Base-by-base conservation (phyloP, 1,140 invertebrate genomes). In the Zophobas morio region DNA sequence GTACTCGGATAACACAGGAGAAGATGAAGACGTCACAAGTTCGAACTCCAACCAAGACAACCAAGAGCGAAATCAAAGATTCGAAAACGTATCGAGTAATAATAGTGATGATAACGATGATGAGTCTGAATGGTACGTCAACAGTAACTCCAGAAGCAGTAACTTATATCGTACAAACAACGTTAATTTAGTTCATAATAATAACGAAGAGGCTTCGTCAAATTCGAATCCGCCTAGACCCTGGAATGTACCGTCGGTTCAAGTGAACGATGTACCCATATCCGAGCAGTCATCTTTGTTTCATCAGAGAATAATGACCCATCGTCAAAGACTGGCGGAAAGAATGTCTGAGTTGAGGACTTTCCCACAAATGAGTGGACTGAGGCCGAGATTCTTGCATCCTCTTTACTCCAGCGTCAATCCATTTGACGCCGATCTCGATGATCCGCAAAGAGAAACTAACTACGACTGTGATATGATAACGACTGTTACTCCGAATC, bases 181-280 rank as follows among this genome's bases (percentile, higher is more conserved):
- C 60, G 78, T 80, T 1, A 83, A 81, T 56, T 56, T 79, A 34
- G 37, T 78, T 1, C 39, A 60, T 0, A 72, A 1, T 42, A 56
- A 56, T 33, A 78, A 80, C 63, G 71, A 71, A 34, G 74, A 80
- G 8, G 74, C 76, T 2, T 51, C 46, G 8, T 37, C 6, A 20
- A 20, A 20, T 66, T 70, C 36, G 47, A 76, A 54, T 32, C 36
- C 53, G 4, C 4, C 70, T 20, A 63, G 82, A 6, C 54, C 77
- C 1, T 85, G 83, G 74, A 89, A 87, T n/a, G 87, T 91, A 74
- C 90, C 91, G 1, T 83, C 88, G 1, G 87, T 92, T 57, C 90
- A 89, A 78, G 88, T 91, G 1, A 91, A 91, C 75, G 91, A 91
- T 77, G 85, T 89, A 0, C 87, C 85, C 2, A 53, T 72, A n/a